Evolutionary conservation across 2,888 invertebrate species (phyloP).

Genomic region (Gortyna flavago): DNA sequence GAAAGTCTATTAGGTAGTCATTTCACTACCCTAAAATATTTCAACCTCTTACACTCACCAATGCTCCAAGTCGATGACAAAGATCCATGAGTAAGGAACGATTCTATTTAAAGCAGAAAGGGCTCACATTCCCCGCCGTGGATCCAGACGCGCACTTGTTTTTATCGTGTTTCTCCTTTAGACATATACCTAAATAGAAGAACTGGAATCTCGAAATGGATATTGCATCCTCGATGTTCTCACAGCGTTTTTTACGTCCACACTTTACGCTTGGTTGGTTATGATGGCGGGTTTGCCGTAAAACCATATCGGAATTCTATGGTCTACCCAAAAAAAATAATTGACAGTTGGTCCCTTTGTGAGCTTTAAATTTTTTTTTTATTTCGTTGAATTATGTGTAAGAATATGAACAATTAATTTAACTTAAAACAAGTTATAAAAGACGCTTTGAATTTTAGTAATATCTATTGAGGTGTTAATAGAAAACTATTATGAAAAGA

Average conservation of each 20-base stretch:
- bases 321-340: slow-evolving; percentile 28
- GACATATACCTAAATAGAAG: slow-evolving; percentile 67
- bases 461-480: slow-evolving; percentile 2
- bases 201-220: slow-evolving; percentile 59
- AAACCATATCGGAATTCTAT: slow-evolving; percentile 54
- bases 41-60: slow-evolving; percentile 5
- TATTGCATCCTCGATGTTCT: slow-evolving; percentile 56
- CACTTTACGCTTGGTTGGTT: slow-evolving; percentile 59
- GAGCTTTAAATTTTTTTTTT: slow-evolving; percentile 1
- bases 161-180: slow-evolving; percentile 68
- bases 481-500: slow-evolving; percentile 5
- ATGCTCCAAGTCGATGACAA: slow-evolving; percentile 52
- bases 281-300: slow-evolving; percentile 46
- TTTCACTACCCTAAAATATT: slow-evolving; percentile 16
- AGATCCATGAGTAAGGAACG: slow-evolving; percentile 56
- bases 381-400: background rate
- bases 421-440: slow-evolving; percentile 2
- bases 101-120: slow-evolving; percentile 70
- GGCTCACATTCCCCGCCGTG: slow-evolving; percentile 73
- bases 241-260: slow-evolving; percentile 61
- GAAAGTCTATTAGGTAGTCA: background rate
- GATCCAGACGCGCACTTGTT: slow-evolving; percentile 62
- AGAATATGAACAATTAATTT: background rate
- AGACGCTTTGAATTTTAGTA: slow-evolving; percentile 17
- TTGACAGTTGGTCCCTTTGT: slow-evolving; percentile 31